Conservation (phyloP, 2,113 vertebrate species). For the Gracilinanus agilis region DNA sequence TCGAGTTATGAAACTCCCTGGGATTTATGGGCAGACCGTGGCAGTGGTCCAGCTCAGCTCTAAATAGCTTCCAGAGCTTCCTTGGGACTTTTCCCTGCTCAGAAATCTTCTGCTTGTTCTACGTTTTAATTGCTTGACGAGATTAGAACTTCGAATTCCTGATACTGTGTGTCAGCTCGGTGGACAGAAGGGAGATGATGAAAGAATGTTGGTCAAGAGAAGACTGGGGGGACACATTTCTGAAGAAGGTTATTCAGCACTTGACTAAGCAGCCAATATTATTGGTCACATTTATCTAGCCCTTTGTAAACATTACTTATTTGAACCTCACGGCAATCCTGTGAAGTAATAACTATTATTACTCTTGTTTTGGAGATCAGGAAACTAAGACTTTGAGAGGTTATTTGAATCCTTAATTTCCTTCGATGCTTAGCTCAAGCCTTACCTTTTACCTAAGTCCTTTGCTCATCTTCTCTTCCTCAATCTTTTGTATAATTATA, state of each 20-base stretch:
- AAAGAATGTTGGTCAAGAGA: background rate
- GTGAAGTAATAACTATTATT: background rate
- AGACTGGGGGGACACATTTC: background rate
- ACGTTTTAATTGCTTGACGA: background rate
- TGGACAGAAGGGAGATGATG: background rate
- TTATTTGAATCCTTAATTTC: background rate
- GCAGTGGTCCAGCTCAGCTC: background rate
- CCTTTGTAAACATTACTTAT: fast-evolving
- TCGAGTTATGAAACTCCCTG: background rate
- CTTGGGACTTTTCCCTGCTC: fast-evolving
- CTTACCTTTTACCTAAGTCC: background rate
- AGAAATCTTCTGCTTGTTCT: background rate
- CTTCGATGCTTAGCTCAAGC: background rate
- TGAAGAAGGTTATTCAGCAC: background rate
- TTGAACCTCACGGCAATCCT: background rate
- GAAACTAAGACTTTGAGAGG: background rate
- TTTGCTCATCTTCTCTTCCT: background rate
- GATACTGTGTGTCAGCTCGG: background rate
- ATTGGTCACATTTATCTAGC: background rate
- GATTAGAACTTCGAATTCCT: background rate
- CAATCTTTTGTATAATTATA: background rate
- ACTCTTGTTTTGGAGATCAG: slow-evolving; percentile 4
- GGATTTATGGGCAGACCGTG: background rate
- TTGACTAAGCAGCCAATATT: background rate
- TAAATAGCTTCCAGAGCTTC: background rate